Percentiles rank a stretch among this genome's conserved stretches.
Evolutionary conservation across 2,113 vertebrate genomes (phyloP).

Genomic region (Stercorarius parasiticus): DNA sequence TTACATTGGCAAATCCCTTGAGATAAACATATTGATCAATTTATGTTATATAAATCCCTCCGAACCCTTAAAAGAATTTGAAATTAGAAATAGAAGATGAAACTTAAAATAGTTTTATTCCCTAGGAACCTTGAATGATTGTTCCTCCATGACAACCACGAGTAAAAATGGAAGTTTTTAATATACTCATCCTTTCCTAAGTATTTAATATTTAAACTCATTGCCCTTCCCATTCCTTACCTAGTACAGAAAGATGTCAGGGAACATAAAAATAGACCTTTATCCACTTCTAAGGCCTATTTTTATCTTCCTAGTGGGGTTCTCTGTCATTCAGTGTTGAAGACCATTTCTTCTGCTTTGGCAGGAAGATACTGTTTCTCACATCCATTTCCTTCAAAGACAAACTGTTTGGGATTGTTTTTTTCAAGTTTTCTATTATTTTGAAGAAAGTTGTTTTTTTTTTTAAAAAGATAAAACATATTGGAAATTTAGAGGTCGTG

Average conservation of each 20-base stretch:
- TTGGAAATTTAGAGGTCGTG: neutral
- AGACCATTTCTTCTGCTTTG: neutral
- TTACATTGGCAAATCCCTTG: neutral
- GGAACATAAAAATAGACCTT: neutral
- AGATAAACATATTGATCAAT: neutral
- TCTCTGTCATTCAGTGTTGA: neutral
- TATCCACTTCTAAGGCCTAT: neutral
- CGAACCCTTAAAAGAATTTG: neutral
- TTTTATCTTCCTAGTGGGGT: neutral
- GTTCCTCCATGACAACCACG: neutral
- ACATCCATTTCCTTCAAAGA: neutral
- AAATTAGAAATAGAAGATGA: neutral
- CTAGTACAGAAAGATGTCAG: neutral
- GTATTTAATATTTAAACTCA: neutral
- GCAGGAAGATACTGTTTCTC: neutral
- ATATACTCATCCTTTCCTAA: neutral
- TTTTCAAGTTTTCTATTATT: neutral
- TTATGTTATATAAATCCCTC: neutral
- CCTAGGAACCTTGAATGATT: neutral
- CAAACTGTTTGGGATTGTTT: neutral
- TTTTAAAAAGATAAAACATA: neutral
- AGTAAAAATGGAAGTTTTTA: neutral
- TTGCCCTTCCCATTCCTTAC: neutral
- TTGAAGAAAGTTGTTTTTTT: neutral
- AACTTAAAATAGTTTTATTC: neutral